A percentile compares a stretch with the other conserved stretches of the same genome.
These are phyloP conservation scores for Nyctibius bracteatus DNA, from an alignment of 2,113 vertebrate genomes.

Conservation along the genomic window DNA sequence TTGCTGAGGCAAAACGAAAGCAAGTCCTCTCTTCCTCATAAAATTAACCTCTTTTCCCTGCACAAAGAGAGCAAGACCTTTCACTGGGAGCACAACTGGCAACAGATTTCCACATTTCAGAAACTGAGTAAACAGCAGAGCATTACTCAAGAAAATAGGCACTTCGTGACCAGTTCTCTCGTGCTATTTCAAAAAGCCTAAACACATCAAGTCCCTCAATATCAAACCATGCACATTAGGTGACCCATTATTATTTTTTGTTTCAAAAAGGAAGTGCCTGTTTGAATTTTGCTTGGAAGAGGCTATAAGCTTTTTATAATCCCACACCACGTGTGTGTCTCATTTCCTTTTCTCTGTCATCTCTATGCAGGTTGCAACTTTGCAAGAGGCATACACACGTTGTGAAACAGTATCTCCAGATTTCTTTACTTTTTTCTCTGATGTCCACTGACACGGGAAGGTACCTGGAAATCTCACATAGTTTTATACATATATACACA, in stretches of 20 bases:
- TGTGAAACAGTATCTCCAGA: neutral
- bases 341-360: neutral
- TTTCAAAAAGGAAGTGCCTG: neutral
- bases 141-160: neutral
- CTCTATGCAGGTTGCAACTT: neutral
- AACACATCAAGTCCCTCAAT: neutral
- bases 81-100: neutral
- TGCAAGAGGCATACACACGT: neutral
- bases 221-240: neutral
- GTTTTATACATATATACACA: neutral
- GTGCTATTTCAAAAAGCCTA: neutral
- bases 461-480: neutral
- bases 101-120: neutral
- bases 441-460: neutral
- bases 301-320: neutral
- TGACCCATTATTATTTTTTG: neutral
- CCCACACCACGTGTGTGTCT: accelerated
- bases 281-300: neutral
- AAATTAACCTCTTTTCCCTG: neutral
- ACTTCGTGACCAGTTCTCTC: neutral
- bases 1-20: neutral
- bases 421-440: neutral
- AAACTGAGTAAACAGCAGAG: neutral
- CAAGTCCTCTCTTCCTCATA: neutral
- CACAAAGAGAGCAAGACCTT: neutral